Conservation (phyloP, 2,113 vertebrate genomes). For the Anolis sagrei region DNA sequence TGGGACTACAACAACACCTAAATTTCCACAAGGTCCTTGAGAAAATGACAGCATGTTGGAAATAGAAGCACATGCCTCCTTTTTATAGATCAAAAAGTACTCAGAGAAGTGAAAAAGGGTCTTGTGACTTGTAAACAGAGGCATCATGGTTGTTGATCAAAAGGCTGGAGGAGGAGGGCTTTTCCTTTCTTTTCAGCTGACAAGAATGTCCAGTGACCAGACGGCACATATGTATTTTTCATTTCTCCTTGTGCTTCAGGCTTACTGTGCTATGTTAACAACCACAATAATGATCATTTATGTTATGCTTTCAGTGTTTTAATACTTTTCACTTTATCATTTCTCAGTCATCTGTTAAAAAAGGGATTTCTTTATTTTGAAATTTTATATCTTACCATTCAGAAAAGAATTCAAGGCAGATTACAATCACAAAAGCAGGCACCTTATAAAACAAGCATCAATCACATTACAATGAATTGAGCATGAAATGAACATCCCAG, state of each 20-base stretch:
- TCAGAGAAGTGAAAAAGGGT: background rate
- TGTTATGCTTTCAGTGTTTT: background rate
- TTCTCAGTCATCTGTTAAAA: background rate
- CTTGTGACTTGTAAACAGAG: background rate
- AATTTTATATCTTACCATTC: background rate
- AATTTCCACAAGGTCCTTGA: background rate
- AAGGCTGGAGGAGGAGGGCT: background rate
- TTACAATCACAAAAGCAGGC: background rate
- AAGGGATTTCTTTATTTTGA: background rate
- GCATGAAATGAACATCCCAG: background rate
- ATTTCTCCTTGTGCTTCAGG: accelerated
- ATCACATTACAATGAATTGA: background rate
- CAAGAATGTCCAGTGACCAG: background rate
- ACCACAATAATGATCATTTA: background rate
- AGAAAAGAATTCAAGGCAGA: background rate
- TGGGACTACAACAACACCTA: background rate
- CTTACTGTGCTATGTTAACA: background rate
- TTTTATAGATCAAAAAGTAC: background rate
- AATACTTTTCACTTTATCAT: background rate
- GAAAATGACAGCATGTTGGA: background rate
- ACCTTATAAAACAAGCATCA: background rate
- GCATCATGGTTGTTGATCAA: background rate
- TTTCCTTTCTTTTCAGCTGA: background rate
- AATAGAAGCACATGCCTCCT: background rate
- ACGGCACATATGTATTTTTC: background rate